Base-by-base conservation (phyloP, 2,797 vertebrate species). In the Carapus acus region DNA sequence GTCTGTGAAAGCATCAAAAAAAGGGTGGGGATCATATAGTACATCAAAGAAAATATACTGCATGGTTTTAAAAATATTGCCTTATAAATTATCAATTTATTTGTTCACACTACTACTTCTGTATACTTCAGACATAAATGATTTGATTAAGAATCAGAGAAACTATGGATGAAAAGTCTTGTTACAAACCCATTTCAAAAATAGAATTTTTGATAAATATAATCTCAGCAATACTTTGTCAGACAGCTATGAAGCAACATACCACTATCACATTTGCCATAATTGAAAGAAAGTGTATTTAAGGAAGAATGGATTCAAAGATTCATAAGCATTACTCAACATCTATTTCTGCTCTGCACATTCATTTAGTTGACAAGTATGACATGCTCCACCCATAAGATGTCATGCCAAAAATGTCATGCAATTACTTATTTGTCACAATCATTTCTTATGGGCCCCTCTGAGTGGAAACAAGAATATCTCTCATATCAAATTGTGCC, bases 11-110 rank as follows among this genome's bases (percentile, higher is more conserved):
- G 49, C 53, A 37, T 76, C 77, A 60, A 82, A 47, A 82, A 70
- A 57, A 65, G 54, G 43, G n/a, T n/a, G 71, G 45, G 77, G 69
- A 55, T 66, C 53, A 71, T 58, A 80, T 77, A 37, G 66, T 62
- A 77, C 74, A 84, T 74, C 46, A 49, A 68, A 76, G 62, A 78
- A 79, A 80, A 85, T 73, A 85, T 80, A 82, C 77, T 76, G 74
- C 74, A 67, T 69, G 60, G 65, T 74, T 79, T 81, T 60, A 72
- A 79, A 84, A 79, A 78, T 62, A 80, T 68, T 78, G 57, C 66
- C 83, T 71, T 63, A 86, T 85, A 86, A 81, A 84, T 83, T 77
- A 83, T 71, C 49, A 20, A 16, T 83, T 82, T 81, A 76, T 84
- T 79, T 71, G 70, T 62, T 58, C 49, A 62, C 62, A 73, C 70